Percentiles rank a stretch among this genome's conserved stretches.
These are phyloP conservation scores for Eudyptes chrysolophus DNA, from an alignment of 2,113 vertebrate species.

Conservation along the genomic window DNA sequence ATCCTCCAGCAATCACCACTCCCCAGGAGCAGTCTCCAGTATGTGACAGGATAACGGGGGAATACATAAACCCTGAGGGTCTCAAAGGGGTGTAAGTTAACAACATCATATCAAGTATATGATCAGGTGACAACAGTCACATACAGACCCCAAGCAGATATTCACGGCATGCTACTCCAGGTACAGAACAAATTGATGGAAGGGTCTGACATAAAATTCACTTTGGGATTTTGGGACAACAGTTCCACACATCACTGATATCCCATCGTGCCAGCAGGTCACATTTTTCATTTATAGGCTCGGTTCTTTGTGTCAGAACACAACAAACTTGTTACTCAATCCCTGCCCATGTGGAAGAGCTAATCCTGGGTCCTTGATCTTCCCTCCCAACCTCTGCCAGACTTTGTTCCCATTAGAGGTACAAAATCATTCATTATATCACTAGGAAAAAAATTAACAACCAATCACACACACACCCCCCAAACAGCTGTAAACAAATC, in stretches of 20 bases:
- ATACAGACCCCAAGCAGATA: background rate
- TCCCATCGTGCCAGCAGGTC: background rate
- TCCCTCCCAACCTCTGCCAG: background rate
- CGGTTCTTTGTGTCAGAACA: background rate
- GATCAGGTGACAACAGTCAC: background rate
- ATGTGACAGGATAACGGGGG: background rate
- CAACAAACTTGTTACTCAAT: background rate
- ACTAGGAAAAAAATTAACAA: background rate
- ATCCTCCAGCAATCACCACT: background rate
- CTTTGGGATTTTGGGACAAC: background rate
- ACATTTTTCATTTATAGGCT: background rate
- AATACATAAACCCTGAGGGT: background rate
- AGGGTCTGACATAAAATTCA: background rate
- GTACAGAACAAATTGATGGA: background rate
- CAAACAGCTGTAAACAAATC: background rate
- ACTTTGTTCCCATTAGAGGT: background rate
- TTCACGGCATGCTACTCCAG: background rate
- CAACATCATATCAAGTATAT: background rate
- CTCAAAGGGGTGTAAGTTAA: background rate
- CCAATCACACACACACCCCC: background rate
- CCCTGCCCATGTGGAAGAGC: background rate
- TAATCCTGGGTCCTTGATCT: background rate
- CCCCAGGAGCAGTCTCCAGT: background rate
- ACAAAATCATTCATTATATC: background rate
- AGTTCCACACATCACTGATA: background rate